Evolutionary conservation across 2,113 vertebrate genomes (phyloP).

Genomic region (Syngnathus floridae): DNA sequence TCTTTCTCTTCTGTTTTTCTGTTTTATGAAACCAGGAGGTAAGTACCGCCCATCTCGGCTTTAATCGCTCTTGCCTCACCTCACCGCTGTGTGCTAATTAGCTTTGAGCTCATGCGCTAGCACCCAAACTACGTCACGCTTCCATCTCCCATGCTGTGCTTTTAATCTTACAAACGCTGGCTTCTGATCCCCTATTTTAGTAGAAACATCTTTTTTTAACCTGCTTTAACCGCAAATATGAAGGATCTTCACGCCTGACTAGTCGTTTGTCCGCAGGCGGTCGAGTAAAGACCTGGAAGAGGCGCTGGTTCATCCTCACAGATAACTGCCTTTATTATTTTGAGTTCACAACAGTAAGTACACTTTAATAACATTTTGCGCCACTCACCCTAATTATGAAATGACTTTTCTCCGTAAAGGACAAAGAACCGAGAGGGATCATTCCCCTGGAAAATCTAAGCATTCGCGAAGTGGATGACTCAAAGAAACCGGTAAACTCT

Average conservation of each 20-base stretch:
- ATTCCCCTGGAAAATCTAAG: slow-evolving; percentile 95
- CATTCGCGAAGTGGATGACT: slow-evolving; percentile 91
- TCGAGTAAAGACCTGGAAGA: slow-evolving; percentile 94
- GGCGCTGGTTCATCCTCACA: slow-evolving; percentile 96
- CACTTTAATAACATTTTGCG: neutral
- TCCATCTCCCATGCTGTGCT: slow-evolving; percentile 21
- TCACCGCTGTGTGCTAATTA: slow-evolving; percentile 14
- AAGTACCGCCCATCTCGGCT: slow-evolving; percentile 67
- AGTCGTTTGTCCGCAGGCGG: slow-evolving; percentile 77
- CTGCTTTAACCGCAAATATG: slow-evolving; percentile 4
- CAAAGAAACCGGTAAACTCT: slow-evolving; percentile 84
- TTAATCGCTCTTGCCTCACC: slow-evolving; percentile 65
- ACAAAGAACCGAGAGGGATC: slow-evolving; percentile 94
- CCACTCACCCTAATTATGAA: neutral
- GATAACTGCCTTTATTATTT: slow-evolving; percentile 99
- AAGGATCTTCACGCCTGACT: slow-evolving; percentile 33
- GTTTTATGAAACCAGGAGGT: slow-evolving; percentile 91
- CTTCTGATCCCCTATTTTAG: slow-evolving; percentile 35
- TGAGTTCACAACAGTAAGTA: slow-evolving; percentile 91
- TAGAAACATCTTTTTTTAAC: slow-evolving; percentile 19
- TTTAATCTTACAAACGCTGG: slow-evolving; percentile 11
- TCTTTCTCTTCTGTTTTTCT: slow-evolving; percentile 77
- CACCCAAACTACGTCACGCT: neutral
- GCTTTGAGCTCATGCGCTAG: neutral
- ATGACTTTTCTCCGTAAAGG: slow-evolving; percentile 61